A percentile compares a stretch with the other conserved stretches of the same genome.
Evolutionary conservation across 2,888 invertebrate genomes (phyloP).

Genomic region (Synanthedon vespiformis): DNA sequence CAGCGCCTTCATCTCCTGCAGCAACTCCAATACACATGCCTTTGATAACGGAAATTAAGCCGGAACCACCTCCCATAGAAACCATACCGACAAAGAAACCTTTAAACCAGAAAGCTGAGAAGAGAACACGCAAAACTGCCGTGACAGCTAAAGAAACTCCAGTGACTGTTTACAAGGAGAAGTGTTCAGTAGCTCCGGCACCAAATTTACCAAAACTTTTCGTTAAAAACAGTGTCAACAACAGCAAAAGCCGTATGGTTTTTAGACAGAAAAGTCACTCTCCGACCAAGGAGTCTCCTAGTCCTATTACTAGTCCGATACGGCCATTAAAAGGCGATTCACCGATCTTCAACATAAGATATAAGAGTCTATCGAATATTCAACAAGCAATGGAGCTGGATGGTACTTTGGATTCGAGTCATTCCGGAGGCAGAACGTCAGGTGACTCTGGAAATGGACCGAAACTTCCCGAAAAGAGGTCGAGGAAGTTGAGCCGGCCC

Average conservation of each 20-base stretch:
- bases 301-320: slow-evolving; percentile 67
- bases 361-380: slow-evolving; percentile 77
- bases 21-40: slow-evolving; percentile 69
- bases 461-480: slow-evolving; percentile 86
- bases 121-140: slow-evolving; percentile 78
- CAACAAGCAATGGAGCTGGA: slow-evolving; percentile 81
- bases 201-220: slow-evolving; percentile 79
- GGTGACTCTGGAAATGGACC: slow-evolving; percentile 84
- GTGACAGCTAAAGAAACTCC: slow-evolving; percentile 69
- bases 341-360: slow-evolving; percentile 81
- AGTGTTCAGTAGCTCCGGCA: slow-evolving; percentile 64
- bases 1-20: slow-evolving; percentile 68
- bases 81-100: slow-evolving; percentile 89
- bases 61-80: slow-evolving; percentile 92
- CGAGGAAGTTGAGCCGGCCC: slow-evolving; percentile 83
- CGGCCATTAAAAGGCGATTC: slow-evolving; percentile 76
- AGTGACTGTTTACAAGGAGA: slow-evolving; percentile 69
- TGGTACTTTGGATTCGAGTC: slow-evolving; percentile 90
- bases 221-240: slow-evolving; percentile 79
- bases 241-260: slow-evolving; percentile 73
- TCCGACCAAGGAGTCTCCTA: slow-evolving; percentile 79
- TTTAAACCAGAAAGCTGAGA: slow-evolving; percentile 74
- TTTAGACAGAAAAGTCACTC: slow-evolving; percentile 80
- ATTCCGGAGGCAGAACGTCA: slow-evolving; percentile 88
- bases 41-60: slow-evolving; percentile 73